Base-by-base conservation (phyloP, 2,888 invertebrate species). In the Drosophila paracracens region DNA sequence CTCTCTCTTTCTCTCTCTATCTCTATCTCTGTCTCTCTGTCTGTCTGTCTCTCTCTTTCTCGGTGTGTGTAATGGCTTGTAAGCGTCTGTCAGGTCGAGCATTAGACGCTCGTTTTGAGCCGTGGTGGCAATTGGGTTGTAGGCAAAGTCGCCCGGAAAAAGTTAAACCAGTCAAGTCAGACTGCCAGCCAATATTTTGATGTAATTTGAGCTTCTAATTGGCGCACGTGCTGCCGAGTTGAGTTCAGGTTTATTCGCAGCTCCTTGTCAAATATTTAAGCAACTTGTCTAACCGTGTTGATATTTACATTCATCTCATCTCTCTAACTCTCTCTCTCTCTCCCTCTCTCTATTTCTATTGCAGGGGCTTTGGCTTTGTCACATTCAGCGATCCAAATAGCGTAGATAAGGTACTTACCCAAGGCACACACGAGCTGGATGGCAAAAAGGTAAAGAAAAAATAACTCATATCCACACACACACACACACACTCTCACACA, bases 321-420 rank as follows among this genome's bases (percentile, higher is more conserved):
- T 61, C 70, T 53, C 69, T 62, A 68, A 67, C 70, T 63, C 33
- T 73, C 58, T 48, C 61, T 61, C 69, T 52, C 68, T 62, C 71
- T 69, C 70, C n/a, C 40, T 31, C 33, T 18, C 43, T 33, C 16
- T 31, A 33, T 38, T 8, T 73, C 16, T 66, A 13, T 95, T 95
- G 81, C 96, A 99, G 99, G 95, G 99, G 99, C 93, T 99, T 99
- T 94, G 99, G 99, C 93, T 99, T 99, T 95, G 98, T 99, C 95
- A 99, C 99, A 94, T 99, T 99, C 95, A 97, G 97, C 94, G 99
- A 99, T 95, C 97, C 99, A 93, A 95, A 97, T 94, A 97, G 98
- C 95, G 99, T 99, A 95, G 99, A 99, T 95, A 99, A 99, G 96
- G 99, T 99, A 94, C 96, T 99, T 95, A 97, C 97, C 94, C 97